Evolutionary conservation across 1,140 invertebrate genomes (phyloP), one percentile per base, ranked within the genome.

Genomic region (Neodiprion virginianus): DNA sequence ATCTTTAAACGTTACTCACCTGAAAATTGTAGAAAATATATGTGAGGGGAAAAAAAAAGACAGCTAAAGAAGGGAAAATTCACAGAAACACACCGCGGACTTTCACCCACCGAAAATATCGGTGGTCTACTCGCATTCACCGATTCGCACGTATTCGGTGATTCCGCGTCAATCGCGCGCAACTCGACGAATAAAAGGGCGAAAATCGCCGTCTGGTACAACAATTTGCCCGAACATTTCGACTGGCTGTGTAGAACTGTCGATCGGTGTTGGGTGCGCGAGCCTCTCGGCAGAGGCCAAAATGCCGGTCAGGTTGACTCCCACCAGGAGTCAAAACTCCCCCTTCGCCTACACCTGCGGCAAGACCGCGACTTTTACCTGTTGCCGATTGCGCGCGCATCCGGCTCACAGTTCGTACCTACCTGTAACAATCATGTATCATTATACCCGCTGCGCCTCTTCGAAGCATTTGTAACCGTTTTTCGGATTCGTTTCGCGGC

Each of bases 221-320:
- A 40, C 28, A 40, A 40, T 40, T 40, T 40, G 28, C 67, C 67
- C 40, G 67, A 69, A 21, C 40, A 47, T 21, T 69, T 69, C 67
- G 23, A 69, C 40, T 23, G 17, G 21, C 67, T 69, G 11, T 14
- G 79, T 76, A 75, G 78, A 80, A 86, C 84, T 86, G 84, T 81
- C 78, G 80, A 82, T 81, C 76, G 81, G 80, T 76, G 11, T 61
- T 8, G n/a, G 78, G 79, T 47, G 21, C 8, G 5, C 11, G 68
- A 69, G 68, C 61, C 78, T 75, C 77, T 78, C 76, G 72, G 74
- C 74, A n/a, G 53, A n/a, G 53, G n/a, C 78, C 75, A 76, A 79
- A 78, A 71, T 75, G 77, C 76, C 74, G 77, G 77, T 84, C 81
- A 80, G 83, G 79, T 83, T 82, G 80, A 83, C 83, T 84, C 84